Evolutionary conservation across 1,140 invertebrate species (phyloP), one percentile per base, ranked within the genome.

Genomic region (Leucophenga varia): DNA sequence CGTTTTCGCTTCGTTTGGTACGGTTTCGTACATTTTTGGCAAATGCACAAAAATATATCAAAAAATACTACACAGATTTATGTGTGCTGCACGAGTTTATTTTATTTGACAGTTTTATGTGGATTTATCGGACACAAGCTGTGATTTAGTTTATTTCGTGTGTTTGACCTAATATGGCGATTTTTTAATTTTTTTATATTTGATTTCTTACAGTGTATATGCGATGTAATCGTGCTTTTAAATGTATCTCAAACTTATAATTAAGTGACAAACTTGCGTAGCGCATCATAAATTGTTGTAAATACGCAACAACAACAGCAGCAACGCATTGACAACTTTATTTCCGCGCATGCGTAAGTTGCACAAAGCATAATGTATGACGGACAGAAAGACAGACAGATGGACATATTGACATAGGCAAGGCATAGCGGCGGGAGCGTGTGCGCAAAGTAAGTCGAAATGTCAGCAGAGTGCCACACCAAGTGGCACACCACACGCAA

Each of bases 191-290:
- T n/a, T n/a, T n/a, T n/a, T n/a, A n/a, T n/a, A n/a, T n/a, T n/a
- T n/a, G n/a, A 54, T 21, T 49, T 52, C 52, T 54, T 35, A 18
- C 18, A 43, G 21, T 22, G 12, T 39, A 22, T 14, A 17, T 41
- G 22, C 42, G 10, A 6, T 19, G n/a, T 25, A n/a, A 28, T 31
- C 20, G 43, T 57, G 17, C 43, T 40, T 36, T 30, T 41, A 30
- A 61, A n/a, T n/a, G n/a, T n/a, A n/a, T n/a, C n/a, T n/a, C n/a
- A n/a, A 67, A 65, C 63, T 68, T 63, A 67, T 65, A 65, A 65
- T 65, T 65, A 65, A 65, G 63, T n/a, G n/a, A n/a, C n/a, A n/a
- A n/a, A n/a, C n/a, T n/a, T n/a, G n/a, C n/a, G n/a, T n/a, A n/a
- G n/a, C n/a, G 64, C 53, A 44, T 67, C 64, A 67, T 67, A 67